Base-by-base conservation (phyloP, 2,113 vertebrate species). In the Sisor rabdophorus region DNA sequence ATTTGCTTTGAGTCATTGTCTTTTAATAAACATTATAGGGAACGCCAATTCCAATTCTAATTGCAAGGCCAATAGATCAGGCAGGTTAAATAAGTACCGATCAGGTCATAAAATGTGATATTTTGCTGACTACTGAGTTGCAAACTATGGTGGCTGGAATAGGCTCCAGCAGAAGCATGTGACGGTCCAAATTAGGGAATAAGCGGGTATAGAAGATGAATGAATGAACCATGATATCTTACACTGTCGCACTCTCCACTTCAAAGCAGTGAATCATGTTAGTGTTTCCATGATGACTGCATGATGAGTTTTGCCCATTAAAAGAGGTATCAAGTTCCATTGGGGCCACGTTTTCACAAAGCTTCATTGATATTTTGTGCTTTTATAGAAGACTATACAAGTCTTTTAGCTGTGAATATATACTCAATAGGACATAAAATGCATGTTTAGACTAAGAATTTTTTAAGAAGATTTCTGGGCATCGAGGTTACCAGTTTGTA, bases 261-360 rank as follows among this genome's bases (percentile, higher is more conserved):
- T 52, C 17, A 22, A 17, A 47, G 44, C 55, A 19, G 36, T 73
- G 56, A 50, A 12, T 73, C 71, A 73, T 44, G 9, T 11, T 11
- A 40, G 24, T 44, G 54, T 73, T 73, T 73, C 40, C 24, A 24
- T 44, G 53, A 36, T 4, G 9, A 72, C 30, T 40, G 28, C 54
- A 50, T 47, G 64, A 36, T 67, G 63, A 67, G 72, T 32, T 28
- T 71, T 71, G 48, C 67, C 50, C 36, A 56, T 75, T n/a, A 71
- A 63, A 80, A 71, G 65, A 71, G 3, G 26, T 24, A 71, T 75
- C 67, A 75, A 56, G 48, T 22, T 76, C 58, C 48, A 71, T n/a
- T n/a, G n/a, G 24, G 40, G 32, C 11, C 15, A 64, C 22, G 12
- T 12, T 36, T 55, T 47, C 12, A n/a, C 36, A 71, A 36, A 10